Base-by-base conservation (phyloP, 2,888 invertebrate genomes). In the Pheosia tremula region DNA sequence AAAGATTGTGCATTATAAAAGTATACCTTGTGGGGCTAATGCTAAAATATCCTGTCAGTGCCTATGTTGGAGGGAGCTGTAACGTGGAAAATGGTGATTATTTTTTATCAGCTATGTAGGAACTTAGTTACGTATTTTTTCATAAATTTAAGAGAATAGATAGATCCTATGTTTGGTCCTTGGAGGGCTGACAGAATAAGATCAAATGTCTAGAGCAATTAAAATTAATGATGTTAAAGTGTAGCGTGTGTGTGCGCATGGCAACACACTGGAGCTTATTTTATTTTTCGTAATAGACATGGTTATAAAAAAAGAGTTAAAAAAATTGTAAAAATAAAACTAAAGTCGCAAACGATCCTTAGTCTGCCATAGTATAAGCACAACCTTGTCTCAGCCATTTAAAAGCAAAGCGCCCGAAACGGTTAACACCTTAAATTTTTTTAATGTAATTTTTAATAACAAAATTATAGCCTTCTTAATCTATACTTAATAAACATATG, bases 1-100 rank as follows among this genome's bases (percentile, higher is more conserved):
- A 73, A 75, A 86, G 82, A 84, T 86, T 86, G 80, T 79, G 77
- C 74, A 77, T 81, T 82, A 86, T 84, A 86, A 87, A 87, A 87
- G 83, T 85, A 85, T 83, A 67, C 73, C 63, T 68, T 71, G 63
- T 63, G 68, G 49, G 59, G 60, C 50, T 69, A 66, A 68, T 71
- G 62, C 58, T 38, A 62, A 57, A 53, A 47, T 57, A 36, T 43
- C 10, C 45, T 47, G 66, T 68, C 63, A 55, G 72, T 70, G 66
- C 66, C 68, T 72, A 58, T 60, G 53, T 66, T 61, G 50, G 47
- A 47, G n/a, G 47, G 47, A 11, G 47, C 10, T 45, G 8, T 45
- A 0, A 45, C 45, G 8, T 4, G 11, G 10, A 11, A 8, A 45
- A 45, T 10, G 41, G 41, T 41, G 41, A 41, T 41, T 41, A 41